Evolutionary conservation across 2,113 vertebrate genomes (phyloP), one percentile per base, ranked within the genome.

Genomic region (Eleginops maclovinus): DNA sequence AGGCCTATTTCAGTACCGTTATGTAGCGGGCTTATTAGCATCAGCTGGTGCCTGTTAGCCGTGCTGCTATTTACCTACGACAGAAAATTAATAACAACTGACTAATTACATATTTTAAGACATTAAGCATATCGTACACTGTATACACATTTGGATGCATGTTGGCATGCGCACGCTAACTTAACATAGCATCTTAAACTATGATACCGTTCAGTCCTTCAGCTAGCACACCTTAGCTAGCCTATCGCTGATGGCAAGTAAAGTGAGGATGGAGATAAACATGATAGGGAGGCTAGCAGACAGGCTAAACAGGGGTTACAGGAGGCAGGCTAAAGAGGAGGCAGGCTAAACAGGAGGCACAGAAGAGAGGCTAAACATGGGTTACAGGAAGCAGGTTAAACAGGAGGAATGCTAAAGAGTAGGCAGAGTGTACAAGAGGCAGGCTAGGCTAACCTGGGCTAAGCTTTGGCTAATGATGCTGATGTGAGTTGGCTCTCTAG

Each of bases 1-100:
- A 72, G 89, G 89, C 91, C 91, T 78, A 10, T 46, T 69, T 60
- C 73, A 56, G 68, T 49, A 80, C 87, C 91, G 91, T 89, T 91
- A 91, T 60, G 51, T 79, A 86, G 84, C 76, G 78, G 80, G 40
- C 41, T 71, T 43, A 58, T 72, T 89, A 89, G 81, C 85, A 66
- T 63, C 54, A 64, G 65, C 68, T 74, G 74, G 12, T 9, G 22
- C 16, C 50, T 43, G 81, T 51, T 69, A 87, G 41, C 72, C 6
- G 21, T 72, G 28, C 11, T 40, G 31, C 65, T 28, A 7, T 59
- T 63, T 59, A 44, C 4, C 10, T 16, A 62, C 55, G 19, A 19
- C 40, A 21, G 14, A 13, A 24, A 51, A 28, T 8, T 36, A 2
- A 13, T 1, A 1, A n/a, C 22, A 53, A 31, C 26, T 2, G 0